Evolutionary conservation across 2,113 vertebrate genomes (phyloP).

Genomic region (Lycaon pictus): DNA sequence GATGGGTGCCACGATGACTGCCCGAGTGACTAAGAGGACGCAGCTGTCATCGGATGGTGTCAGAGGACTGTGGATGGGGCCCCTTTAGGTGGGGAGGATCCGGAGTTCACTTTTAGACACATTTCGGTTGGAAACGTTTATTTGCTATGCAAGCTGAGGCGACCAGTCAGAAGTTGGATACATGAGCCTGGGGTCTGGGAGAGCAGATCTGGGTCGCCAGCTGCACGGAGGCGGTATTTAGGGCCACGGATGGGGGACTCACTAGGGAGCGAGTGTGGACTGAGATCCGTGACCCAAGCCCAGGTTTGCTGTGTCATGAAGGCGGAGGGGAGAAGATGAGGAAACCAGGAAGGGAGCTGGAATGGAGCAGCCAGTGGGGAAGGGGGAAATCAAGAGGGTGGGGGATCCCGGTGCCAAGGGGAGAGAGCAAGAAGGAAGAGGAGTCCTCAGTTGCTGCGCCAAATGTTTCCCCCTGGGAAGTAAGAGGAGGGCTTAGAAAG

Average conservation of each 20-base stretch:
- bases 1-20: background rate
- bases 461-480: background rate
- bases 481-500: background rate
- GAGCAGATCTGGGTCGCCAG: background rate
- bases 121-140: background rate
- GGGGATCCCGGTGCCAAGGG: background rate
- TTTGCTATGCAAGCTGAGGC: background rate
- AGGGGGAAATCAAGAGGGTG: background rate
- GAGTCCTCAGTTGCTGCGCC: too few species aligned
- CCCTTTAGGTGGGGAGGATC: background rate
- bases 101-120: background rate
- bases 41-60: background rate
- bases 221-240: background rate
- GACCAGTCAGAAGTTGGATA: background rate
- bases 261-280: background rate
- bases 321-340: background rate
- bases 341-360: background rate
- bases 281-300: background rate
- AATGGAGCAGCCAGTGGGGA: background rate
- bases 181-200: background rate
- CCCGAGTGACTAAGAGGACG: background rate
- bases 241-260: background rate
- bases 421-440: background rate
- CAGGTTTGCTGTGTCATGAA: background rate
- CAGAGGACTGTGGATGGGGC: background rate